Base-by-base conservation (phyloP, 2,113 vertebrate species). In the Caranx ignobilis region DNA sequence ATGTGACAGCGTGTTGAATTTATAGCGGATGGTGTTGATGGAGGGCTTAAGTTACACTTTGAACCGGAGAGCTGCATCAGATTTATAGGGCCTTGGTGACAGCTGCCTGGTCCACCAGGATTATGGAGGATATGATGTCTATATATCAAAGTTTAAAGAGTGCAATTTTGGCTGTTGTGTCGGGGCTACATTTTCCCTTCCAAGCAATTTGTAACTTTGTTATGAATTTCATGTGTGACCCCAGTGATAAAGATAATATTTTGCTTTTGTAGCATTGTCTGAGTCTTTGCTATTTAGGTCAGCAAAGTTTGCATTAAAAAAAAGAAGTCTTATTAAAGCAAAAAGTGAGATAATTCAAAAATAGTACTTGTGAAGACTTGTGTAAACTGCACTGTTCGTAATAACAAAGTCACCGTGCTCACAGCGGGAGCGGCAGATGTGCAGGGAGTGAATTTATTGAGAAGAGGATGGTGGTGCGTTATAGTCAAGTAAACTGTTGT, bases 31-130 rank as follows among this genome's bases (percentile, higher is more conserved):
- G 82, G 75, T 83, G 89, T 84, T 88, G 81, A 92, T 77, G 78
- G 83, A 88, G 60, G 74, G 75, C 68, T 90, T 82, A 69, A 75
- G 59, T 87, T 86, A 65, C 69, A 79, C 81, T 89, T 87, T 87
- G 85, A 92, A 90, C 43, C 63, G 4, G 32, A 78, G 78, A 75
- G 70, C 84, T 61, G 75, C 64, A 21, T 83, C 81, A 77, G 86
- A 89, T 91, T 93, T 91, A 92, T 83, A 60, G 84, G 64, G 61
- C 82, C 39, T 45, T 75, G 88, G 87, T 87, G 92, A 91, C 88
- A 91, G 86, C 86, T 81, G 86, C 73, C 82, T 87, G 87, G 43
- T 87, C 86, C 83, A 47, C 77, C 41, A 77, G 90, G 89, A 89
- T 91, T 89, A 75, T 3, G 34, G 70, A 48, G 84, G 84, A 89